phyloP scores from a whole-genome alignment of 1,140 invertebrate species.

The Nymphalis io region DNA sequence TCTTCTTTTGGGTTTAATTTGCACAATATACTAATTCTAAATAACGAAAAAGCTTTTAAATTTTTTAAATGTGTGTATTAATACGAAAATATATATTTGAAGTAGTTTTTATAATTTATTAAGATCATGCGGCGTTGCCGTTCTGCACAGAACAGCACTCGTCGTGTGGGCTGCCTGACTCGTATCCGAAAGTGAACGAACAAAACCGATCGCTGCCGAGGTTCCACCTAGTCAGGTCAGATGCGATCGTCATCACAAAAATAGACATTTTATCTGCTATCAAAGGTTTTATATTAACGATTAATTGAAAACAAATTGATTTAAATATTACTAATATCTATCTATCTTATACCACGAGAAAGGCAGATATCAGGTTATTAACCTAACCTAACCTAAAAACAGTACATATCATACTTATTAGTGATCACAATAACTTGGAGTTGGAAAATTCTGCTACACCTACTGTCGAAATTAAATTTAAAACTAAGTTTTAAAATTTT shows the following conservation, averaged over 20 bases:
- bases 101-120: constrained; percentile 40
- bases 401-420: too few relatives aligned
- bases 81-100: neutral
- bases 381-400: too few relatives aligned
- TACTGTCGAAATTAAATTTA: neutral
- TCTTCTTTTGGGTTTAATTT: too few relatives aligned
- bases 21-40: too few relatives aligned
- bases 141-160: constrained; percentile 46
- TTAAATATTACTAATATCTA: neutral
- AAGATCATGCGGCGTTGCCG: constrained; percentile 68
- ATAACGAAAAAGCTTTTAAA: too few relatives aligned
- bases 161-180: constrained; percentile 57
- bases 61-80: too few relatives aligned
- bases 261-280: constrained; percentile 41
- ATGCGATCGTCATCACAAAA: constrained; percentile 45
- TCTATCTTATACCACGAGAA: neutral
- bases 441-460: too few relatives aligned
- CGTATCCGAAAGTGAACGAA: constrained; percentile 54
- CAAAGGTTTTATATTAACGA: constrained; percentile 12
- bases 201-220: constrained; percentile 49
- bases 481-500: neutral
- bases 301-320: neutral
- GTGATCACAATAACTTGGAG: too few relatives aligned
- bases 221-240: constrained; percentile 29
- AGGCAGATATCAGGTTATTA: too few relatives aligned